Evolutionary conservation across 1,140 invertebrate genomes (phyloP), one percentile per base, ranked within the genome.

Genomic region (Zaprionus vittiger): DNA sequence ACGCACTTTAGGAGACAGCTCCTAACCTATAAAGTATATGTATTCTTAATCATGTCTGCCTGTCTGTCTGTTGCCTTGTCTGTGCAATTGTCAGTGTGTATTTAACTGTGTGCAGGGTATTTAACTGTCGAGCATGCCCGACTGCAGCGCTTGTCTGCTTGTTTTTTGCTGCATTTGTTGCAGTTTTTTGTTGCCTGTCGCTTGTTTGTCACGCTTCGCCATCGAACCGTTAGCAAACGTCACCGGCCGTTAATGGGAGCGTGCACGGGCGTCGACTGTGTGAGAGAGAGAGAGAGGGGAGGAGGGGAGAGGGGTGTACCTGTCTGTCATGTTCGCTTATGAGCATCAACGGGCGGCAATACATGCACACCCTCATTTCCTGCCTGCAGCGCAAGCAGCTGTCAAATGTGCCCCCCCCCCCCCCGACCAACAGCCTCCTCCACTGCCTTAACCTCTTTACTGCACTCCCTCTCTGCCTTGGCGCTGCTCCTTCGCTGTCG

Each of bases 321-420:
- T 31, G 22, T 17, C 81, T 89, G 84, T 87, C 84, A 87, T 89
- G 81, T 89, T 87, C 89, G 81, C 77, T 89, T 83, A 83, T 73
- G 72, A 89, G 74, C 52, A 69, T 57, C 52, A 57, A 56, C 52
- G 24, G 49, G 17, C 11, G 31, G 57, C 15, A 72, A 28, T 15
- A 59, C 57, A 41, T 56, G 62, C 28, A 65, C 44, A 34, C 57
- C 71, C 72, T 66, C 73, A 76, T 76, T 76, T 80, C 59, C 73
- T 34, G 73, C 73, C 17, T 52, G 20, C 56, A 49, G 47, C 47
- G 62, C 60, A 59, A 59, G 31, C 73, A 74, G 83, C 83, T 87
- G 83, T 83, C 83, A 86, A 76, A 83, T 80, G 84, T 76, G 52
- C 56, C 9, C n/a, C 63, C 5, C 34, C 20, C 20, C 38, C 20